Base-by-base conservation (phyloP, 2,113 vertebrate species). In the Oryzias curvinotus region DNA sequence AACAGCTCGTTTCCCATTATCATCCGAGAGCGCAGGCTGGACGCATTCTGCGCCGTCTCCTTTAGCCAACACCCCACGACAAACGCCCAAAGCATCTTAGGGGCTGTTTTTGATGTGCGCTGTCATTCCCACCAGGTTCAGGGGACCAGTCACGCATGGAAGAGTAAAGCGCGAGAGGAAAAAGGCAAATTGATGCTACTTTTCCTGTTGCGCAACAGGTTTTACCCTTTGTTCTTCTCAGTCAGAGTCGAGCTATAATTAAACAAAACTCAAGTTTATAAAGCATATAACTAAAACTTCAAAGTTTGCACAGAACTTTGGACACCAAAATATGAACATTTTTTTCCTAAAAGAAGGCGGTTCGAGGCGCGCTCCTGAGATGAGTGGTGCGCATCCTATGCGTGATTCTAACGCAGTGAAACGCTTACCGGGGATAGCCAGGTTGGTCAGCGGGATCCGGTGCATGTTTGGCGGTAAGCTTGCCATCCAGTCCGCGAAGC, bases 401-500 rank as follows among this genome's bases (percentile, higher is more conserved):
- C n/a, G 15, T 12, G 16, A 15, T 65, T 48, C 58, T 1, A 8
- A 53, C 41, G 46, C 2, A 18, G 5, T 51, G 5, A 25, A 52
- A 16, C 76, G 85, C 95, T 76, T 92, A 98, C 96, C 96, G 55
- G 96, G 96, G 73, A 98, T 96, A 21, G 96, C 95, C 81, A 98
- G 87, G 87, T 95, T 97, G 84, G 94, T 95, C 69, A 98, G 95
- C 55, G 96, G 94, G 48, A 91, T 90, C 52, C 82, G 85, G 87
- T 96, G 95, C 90, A 98, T 93, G 92, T 90, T 94, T 73, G 90
- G 86, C 2, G 96, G 96, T 81, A 98, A 91, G 89, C 90, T 92
- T 71, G 94, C 90, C 96, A 98, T 98, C 96, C 96, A 98, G 92
- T 98, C 96, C 5, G 94, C 95, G 73, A 95, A 93, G 52, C 92